A percentile compares a stretch with the other conserved stretches of the same genome.
phyloP scores from a whole-genome alignment of 2,113 vertebrate species.

The Ptilonorhynchus violaceus region DNA sequence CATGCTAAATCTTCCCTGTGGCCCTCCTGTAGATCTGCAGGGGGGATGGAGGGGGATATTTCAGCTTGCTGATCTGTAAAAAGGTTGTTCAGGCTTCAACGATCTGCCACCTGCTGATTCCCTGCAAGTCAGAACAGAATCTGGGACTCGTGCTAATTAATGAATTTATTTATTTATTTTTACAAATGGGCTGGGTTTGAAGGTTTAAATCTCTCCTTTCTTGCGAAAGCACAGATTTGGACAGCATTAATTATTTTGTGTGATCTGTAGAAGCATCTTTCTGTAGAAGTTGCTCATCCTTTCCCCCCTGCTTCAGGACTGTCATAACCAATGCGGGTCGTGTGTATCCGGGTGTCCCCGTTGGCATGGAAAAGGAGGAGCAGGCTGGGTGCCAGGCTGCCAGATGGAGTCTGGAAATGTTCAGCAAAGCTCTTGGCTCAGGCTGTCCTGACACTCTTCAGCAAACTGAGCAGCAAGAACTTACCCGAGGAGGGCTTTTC shows the following conservation, averaged over 20 bases:
- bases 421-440: not conserved
- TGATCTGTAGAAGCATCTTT: not conserved
- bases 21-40: not conserved
- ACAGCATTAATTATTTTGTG: not conserved
- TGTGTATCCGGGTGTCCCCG: not conserved
- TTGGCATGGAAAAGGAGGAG: not conserved
- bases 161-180: not conserved
- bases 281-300: not conserved
- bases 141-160: not conserved
- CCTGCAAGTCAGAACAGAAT: conserved; percentile 1
- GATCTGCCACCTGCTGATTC: conserved; percentile 46
- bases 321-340: not conserved
- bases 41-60: not conserved
- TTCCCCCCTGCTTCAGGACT: not conserved
- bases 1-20: not conserved
- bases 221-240: not conserved
- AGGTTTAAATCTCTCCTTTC: conserved; percentile 9
- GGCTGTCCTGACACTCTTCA: not conserved
- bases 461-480: not conserved
- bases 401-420: not conserved
- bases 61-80: not conserved
- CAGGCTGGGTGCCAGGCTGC: conserved; percentile 1
- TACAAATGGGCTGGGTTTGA: not conserved
- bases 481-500: not conserved
- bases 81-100: conserved; percentile 28